Conservation (phyloP, 2,113 vertebrate genomes). For the Typhlomys cinereus region DNA sequence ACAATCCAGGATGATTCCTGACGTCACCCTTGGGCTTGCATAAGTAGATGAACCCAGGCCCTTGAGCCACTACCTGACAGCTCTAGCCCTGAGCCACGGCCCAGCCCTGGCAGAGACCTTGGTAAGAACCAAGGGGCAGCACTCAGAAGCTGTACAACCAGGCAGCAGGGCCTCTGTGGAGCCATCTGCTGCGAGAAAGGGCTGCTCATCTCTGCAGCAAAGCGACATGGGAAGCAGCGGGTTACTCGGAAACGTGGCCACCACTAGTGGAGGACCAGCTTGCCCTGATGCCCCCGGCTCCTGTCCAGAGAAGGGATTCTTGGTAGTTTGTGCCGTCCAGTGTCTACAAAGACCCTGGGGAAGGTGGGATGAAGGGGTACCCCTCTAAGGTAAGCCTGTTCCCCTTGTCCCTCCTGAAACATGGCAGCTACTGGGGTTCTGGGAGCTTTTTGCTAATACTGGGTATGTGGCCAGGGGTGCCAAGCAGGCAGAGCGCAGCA, state of each 20-base stretch:
- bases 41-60: not conserved
- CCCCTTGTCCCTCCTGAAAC: not conserved
- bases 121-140: not conserved
- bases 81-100: not conserved
- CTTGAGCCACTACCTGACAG: not conserved
- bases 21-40: too few relatives aligned
- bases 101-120: too few relatives aligned
- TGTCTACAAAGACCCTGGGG: not conserved
- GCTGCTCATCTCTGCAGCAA: too few relatives aligned
- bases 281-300: not conserved
- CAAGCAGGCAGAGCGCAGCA: not conserved
- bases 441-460: not conserved
- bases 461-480: not conserved
- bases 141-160: not conserved
- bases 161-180: too few relatives aligned
- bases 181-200: not conserved
- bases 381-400: not conserved
- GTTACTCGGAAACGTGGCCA: not conserved
- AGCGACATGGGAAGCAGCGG: not conserved
- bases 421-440: not conserved
- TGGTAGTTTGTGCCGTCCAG: too few relatives aligned
- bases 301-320: too few relatives aligned
- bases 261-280: not conserved
- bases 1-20: too few relatives aligned
- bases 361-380: not conserved